Evolutionary conservation across 2,113 vertebrate species (phyloP).

Genomic region (Sylvietta virens): DNA sequence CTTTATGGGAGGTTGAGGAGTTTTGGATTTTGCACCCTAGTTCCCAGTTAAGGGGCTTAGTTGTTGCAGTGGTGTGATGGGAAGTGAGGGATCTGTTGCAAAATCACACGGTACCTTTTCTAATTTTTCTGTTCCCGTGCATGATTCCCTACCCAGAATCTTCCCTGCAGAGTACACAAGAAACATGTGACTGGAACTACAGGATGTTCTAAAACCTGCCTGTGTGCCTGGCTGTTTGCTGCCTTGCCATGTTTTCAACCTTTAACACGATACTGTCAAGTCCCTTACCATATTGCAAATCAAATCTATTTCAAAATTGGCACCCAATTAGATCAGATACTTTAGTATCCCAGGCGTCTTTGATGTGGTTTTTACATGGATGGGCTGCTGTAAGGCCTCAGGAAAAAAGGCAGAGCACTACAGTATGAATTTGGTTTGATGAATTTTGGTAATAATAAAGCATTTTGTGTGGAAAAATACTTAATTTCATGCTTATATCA

Average conservation of each 20-base stretch:
- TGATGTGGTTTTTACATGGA: neutral
- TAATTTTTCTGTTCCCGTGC: neutral
- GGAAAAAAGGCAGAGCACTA: neutral
- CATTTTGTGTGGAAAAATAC: neutral
- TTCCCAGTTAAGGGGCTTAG: neutral
- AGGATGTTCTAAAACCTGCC: neutral
- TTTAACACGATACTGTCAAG: neutral
- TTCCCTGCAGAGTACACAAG: neutral
- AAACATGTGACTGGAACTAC: fast-evolving
- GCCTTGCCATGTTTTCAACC: neutral
- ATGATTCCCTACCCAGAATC: neutral
- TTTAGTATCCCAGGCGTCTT: neutral
- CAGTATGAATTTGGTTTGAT: neutral
- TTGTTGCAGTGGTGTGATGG: neutral
- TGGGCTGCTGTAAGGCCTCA: neutral
- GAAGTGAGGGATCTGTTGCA: neutral
- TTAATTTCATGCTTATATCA: neutral
- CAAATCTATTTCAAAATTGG: neutral
- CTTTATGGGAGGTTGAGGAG: neutral
- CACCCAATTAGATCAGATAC: neutral
- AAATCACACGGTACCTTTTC: fast-evolving
- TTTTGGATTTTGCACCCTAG: neutral
- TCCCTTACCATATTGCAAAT: neutral
- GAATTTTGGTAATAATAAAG: neutral
- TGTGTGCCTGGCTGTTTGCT: neutral